Percentiles rank a stretch among this genome's conserved stretches.
phyloP scores from a whole-genome alignment of 1,140 invertebrate genomes.

The Ostrea edulis region DNA sequence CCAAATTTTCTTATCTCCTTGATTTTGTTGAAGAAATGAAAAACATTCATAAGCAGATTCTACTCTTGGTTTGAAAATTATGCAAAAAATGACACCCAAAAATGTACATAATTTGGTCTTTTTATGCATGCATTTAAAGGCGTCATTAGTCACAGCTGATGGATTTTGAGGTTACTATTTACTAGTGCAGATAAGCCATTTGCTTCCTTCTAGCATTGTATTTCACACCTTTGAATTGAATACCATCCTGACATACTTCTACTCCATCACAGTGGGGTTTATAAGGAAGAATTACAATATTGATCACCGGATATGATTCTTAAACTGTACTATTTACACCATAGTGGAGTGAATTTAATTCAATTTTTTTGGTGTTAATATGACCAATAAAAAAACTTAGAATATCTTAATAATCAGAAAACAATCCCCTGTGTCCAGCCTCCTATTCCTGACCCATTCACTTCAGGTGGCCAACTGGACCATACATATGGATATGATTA shows the following conservation, averaged over 20 bases:
- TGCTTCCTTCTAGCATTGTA: not conserved
- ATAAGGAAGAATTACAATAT: not conserved
- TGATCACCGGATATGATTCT: slow-evolving; percentile 27
- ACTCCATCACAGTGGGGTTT: not conserved
- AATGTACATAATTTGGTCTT: slow-evolving; percentile 9
- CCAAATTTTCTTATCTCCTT: no score
- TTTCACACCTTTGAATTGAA: no score
- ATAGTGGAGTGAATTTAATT: not conserved
- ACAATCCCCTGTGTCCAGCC: no score
- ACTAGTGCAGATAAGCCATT: not conserved
- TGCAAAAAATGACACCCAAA: slow-evolving; percentile 19
- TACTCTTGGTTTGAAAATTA: not conserved
- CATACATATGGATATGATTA: no score
- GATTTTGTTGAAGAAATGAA: not conserved
- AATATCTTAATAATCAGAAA: not conserved
- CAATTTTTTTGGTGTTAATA: not conserved
- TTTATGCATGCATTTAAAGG: not conserved
- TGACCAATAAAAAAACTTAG: not conserved
- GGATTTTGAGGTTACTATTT: not conserved
- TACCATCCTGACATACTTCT: not conserved
- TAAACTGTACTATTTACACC: not conserved
- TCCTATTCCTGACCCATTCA: no score
- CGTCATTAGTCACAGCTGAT: not conserved
- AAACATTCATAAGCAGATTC: not conserved
- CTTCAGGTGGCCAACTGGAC: no score